A percentile compares a stretch with the other conserved stretches of the same genome.
phyloP scores from a whole-genome alignment of 2,888 invertebrate species.

The Antitype chi region DNA sequence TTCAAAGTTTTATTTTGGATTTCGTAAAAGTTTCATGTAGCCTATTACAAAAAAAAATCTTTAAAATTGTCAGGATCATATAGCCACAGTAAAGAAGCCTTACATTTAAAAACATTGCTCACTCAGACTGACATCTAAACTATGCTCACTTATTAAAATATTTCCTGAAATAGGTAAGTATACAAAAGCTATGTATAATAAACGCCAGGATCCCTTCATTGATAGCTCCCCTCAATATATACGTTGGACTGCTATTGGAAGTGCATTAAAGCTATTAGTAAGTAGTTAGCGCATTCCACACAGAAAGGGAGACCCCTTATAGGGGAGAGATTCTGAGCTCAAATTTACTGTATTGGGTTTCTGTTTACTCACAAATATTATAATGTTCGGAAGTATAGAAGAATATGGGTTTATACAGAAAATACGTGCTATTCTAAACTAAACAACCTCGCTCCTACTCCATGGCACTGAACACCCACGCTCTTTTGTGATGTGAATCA shows the following conservation, averaged over 20 bases:
- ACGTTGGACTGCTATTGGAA: slow-evolving; percentile 78
- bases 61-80: neutral
- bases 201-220: slow-evolving; percentile 42
- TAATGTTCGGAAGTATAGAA: slow-evolving; percentile 3
- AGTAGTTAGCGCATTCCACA: slow-evolving; percentile 78
- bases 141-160: slow-evolving; percentile 26
- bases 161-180: slow-evolving; percentile 15
- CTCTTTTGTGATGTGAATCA: slow-evolving; percentile 69
- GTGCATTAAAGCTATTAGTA: slow-evolving; percentile 87
- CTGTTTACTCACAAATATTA: slow-evolving; percentile 41
- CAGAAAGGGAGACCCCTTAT: slow-evolving; percentile 60
- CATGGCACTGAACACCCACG: slow-evolving; percentile 75
- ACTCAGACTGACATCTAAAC: neutral
- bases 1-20: neutral
- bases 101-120: no score
- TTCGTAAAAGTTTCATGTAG: neutral
- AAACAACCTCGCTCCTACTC: slow-evolving; percentile 56
- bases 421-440: slow-evolving; percentile 41
- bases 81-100: neutral
- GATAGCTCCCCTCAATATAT: slow-evolving; percentile 74
- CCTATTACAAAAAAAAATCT: neutral
- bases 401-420: slow-evolving; percentile 18
- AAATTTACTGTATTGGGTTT: slow-evolving; percentile 54
- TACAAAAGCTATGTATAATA: slow-evolving; percentile 41
- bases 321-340: slow-evolving; percentile 40